phyloP scores from a whole-genome alignment of 1,140 invertebrate species.

The Tetragnatha versicolor region DNA sequence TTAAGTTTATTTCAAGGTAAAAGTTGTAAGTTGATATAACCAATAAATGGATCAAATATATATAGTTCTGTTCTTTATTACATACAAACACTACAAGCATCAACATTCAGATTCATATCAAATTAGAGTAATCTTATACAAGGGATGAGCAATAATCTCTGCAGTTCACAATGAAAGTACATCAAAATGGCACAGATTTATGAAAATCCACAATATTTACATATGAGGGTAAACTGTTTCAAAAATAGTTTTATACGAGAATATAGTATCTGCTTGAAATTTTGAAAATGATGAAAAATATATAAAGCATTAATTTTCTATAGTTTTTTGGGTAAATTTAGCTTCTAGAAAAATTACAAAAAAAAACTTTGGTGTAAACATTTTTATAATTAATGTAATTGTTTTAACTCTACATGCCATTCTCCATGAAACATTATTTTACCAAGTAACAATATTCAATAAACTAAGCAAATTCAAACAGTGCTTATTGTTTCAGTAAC shows the following conservation, averaged over 20 bases:
- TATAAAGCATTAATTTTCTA: slow-evolving; percentile 9
- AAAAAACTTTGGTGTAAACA: too few species aligned
- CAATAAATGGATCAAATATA: too few species aligned
- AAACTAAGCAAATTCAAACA: too few species aligned
- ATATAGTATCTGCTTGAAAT: neutral
- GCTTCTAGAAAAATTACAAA: too few species aligned
- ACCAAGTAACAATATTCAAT: too few species aligned
- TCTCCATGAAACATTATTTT: too few species aligned
- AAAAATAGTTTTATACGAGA: slow-evolving; percentile 17
- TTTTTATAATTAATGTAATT: too few species aligned
- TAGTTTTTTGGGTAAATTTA: too few species aligned
- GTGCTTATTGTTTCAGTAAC: too few species aligned
- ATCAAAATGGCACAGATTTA: slow-evolving; percentile 26
- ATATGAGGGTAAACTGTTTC: slow-evolving; percentile 11
- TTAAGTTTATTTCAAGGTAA: too few species aligned
- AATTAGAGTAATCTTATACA: neutral
- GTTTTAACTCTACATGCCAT: too few species aligned
- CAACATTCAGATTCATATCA: neutral
- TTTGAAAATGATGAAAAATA: slow-evolving; percentile 5
- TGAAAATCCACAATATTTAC: slow-evolving; percentile 12
- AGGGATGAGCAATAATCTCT: slow-evolving; percentile 1
- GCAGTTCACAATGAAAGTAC: slow-evolving; percentile 2
- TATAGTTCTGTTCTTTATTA: neutral
- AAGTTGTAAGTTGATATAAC: too few species aligned
- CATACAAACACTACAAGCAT: neutral